A percentile compares a stretch with the other conserved stretches of the same genome.
phyloP scores from a whole-genome alignment of 2,888 invertebrate species.

The Zonitis immaculata region DNA sequence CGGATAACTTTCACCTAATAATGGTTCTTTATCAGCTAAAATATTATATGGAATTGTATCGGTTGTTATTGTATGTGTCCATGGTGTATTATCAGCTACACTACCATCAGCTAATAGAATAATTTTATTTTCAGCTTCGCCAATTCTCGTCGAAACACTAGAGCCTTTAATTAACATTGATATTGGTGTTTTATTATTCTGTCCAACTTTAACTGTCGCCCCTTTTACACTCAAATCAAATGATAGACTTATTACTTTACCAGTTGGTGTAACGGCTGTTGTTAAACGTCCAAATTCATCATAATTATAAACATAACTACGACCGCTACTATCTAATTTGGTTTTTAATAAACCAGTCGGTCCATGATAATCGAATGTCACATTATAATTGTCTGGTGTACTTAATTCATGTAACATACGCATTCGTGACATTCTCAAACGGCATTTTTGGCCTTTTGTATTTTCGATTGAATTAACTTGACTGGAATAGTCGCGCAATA shows the following conservation, averaged over 20 bases:
- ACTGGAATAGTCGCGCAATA: constrained; percentile 76
- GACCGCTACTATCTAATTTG: constrained; percentile 82
- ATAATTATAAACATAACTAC: constrained; percentile 90
- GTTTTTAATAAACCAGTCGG: constrained; percentile 84
- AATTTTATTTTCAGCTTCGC: constrained; percentile 77
- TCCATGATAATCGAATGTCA: constrained; percentile 90
- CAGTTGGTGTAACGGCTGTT: constrained; percentile 92
- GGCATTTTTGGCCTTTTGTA: constrained; percentile 87
- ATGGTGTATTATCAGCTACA: constrained; percentile 73
- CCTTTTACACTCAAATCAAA: constrained; percentile 90
- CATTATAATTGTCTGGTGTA: constrained; percentile 90
- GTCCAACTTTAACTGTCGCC: constrained; percentile 78
- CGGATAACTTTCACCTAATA: constrained; percentile 80
- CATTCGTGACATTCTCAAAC: constrained; percentile 87
- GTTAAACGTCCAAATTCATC: constrained; percentile 91
- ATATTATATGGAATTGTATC: constrained; percentile 90
- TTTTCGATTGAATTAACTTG: constrained; percentile 93
- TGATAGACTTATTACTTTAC: constrained; percentile 80
- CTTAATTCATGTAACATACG: constrained; percentile 85
- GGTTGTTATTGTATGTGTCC: constrained; percentile 83
- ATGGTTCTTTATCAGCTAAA: constrained; percentile 80
- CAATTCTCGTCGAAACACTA: constrained; percentile 75
- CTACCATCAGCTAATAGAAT: constrained; percentile 78
- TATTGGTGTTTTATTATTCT: constrained; percentile 77
- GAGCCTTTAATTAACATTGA: constrained; percentile 85